Conservation (phyloP, 2,797 vertebrate genomes). For the Decapterus maruadsi region DNA sequence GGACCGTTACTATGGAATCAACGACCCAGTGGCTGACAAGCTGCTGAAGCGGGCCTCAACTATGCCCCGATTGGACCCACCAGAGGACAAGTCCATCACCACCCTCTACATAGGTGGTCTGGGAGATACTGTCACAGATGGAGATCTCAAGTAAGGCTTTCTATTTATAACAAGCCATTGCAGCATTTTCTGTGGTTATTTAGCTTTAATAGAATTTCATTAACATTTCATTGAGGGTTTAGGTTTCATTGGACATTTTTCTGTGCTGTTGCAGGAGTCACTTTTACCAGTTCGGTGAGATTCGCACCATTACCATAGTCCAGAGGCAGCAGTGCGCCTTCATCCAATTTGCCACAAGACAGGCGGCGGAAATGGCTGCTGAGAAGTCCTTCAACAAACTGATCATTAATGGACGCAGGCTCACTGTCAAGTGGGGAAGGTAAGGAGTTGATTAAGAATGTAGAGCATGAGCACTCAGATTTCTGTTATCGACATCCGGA, state of each 20-base stretch:
- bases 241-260: not conserved
- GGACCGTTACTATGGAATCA: constrained; percentile 98
- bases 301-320: constrained; percentile 95
- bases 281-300: constrained; percentile 99
- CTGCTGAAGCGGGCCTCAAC: constrained; percentile 96
- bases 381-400: constrained; percentile 99
- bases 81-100: constrained; percentile 97
- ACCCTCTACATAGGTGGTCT: constrained; percentile 97
- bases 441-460: constrained; percentile 66
- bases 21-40: constrained; percentile 98
- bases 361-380: constrained; percentile 93
- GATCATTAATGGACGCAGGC: constrained; percentile 95
- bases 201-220: not conserved
- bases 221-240: too few species aligned
- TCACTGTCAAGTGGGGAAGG: constrained; percentile 99
- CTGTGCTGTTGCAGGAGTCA: constrained; percentile 88
- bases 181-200: not conserved
- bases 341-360: constrained; percentile 97
- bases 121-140: constrained; percentile 95
- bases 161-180: not conserved
- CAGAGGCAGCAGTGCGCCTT: constrained; percentile 98
- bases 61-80: constrained; percentile 96
- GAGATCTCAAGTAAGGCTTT: constrained; percentile 91
- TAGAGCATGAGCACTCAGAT: not conserved
- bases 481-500: not conserved